These are phyloP conservation scores for Oryzias javanicus DNA, from an alignment of 2,113 vertebrate genomes.

Conservation along the genomic window DNA sequence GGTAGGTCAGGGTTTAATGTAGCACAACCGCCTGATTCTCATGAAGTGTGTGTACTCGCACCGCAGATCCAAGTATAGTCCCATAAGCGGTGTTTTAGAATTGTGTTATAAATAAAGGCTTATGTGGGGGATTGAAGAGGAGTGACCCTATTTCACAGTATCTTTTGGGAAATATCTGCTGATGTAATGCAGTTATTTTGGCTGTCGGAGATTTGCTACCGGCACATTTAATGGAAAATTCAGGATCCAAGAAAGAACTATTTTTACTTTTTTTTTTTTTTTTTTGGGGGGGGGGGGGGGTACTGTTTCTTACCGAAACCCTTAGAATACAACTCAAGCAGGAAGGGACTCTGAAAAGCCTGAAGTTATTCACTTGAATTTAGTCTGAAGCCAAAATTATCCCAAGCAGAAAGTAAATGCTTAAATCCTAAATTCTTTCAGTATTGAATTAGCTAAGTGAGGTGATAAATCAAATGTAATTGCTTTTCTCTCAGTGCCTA, in stretches of 20 bases:
- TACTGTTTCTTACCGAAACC: background rate
- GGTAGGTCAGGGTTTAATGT: slow-evolving; percentile 40
- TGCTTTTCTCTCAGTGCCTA: slow-evolving; percentile 42
- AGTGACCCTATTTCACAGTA: slow-evolving; percentile 52
- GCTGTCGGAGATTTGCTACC: slow-evolving; percentile 35
- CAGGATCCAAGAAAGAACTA: slow-evolving; percentile 23
- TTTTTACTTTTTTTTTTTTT: slow-evolving; percentile 24
- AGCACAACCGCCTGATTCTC: slow-evolving; percentile 52
- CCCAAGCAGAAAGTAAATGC: slow-evolving; percentile 47
- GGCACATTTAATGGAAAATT: slow-evolving; percentile 42
- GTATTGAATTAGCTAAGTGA: slow-evolving; percentile 62
- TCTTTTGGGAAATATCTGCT: slow-evolving; percentile 47
- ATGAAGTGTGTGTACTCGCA: slow-evolving; percentile 45
- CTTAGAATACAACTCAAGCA: no score
- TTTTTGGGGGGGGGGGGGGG: no score
- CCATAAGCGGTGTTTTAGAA: slow-evolving; percentile 30
- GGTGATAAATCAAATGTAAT: slow-evolving; percentile 64
- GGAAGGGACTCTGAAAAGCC: slow-evolving; percentile 4
- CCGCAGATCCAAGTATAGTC: slow-evolving; percentile 44
- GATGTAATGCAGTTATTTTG: slow-evolving; percentile 54
- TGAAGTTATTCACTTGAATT: slow-evolving; percentile 47
- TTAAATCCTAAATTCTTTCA: slow-evolving; percentile 63
- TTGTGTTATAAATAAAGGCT: slow-evolving; percentile 29
- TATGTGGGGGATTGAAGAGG: slow-evolving; percentile 52
- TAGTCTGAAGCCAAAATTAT: slow-evolving; percentile 56